These are phyloP conservation scores for Lissocephala sabroskyi DNA, from an alignment of 2,888 invertebrate genomes.

Conservation along the genomic window DNA sequence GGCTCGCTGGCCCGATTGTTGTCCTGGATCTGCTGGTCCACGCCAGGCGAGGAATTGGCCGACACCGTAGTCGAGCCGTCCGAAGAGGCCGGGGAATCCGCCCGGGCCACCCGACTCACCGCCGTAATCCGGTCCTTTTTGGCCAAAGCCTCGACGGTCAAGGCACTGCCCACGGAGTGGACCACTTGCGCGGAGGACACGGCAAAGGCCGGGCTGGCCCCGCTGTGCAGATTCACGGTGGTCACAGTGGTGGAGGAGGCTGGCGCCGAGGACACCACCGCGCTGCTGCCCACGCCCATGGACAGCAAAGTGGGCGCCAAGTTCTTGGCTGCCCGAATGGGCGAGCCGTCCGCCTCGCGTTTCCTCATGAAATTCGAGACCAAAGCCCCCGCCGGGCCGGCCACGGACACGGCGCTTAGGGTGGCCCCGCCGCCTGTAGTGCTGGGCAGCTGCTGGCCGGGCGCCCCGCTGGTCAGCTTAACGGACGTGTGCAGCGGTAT, in stretches of 20 bases:
- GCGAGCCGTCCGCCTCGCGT: conserved; percentile 83
- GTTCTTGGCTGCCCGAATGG: conserved; percentile 79
- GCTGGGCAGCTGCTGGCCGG: conserved; percentile 18
- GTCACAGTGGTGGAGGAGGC: conserved; percentile 8
- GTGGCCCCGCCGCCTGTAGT: conserved; percentile 39
- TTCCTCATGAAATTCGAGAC: conserved; percentile 83
- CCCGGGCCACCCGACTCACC: conserved; percentile 44
- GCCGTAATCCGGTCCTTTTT: conserved; percentile 49
- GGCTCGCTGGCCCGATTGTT: conserved; percentile 58
- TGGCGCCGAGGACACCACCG: neutral
- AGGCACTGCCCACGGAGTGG: conserved; percentile 22
- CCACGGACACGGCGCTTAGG: conserved; percentile 32
- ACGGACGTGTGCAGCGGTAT: conserved; percentile 69
- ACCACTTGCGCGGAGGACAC: conserved; percentile 20
- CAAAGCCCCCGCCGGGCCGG: conserved; percentile 29
- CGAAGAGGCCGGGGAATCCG: conserved; percentile 71
- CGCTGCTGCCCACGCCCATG: conserved; percentile 50
- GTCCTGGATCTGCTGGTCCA: conserved; percentile 74
- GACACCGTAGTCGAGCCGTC: conserved; percentile 90
- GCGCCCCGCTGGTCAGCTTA: conserved; percentile 60
- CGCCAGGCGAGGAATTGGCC: conserved; percentile 87
- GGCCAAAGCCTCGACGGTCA: conserved; percentile 53
- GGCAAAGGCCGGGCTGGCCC: conserved; percentile 15
- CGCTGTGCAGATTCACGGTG: conserved; percentile 26
- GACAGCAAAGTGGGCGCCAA: conserved; percentile 72